Percentiles rank a stretch among this genome's conserved stretches.
phyloP scores from a whole-genome alignment of 2,797 vertebrate species.

The Melanotaenia parkinsoni region DNA sequence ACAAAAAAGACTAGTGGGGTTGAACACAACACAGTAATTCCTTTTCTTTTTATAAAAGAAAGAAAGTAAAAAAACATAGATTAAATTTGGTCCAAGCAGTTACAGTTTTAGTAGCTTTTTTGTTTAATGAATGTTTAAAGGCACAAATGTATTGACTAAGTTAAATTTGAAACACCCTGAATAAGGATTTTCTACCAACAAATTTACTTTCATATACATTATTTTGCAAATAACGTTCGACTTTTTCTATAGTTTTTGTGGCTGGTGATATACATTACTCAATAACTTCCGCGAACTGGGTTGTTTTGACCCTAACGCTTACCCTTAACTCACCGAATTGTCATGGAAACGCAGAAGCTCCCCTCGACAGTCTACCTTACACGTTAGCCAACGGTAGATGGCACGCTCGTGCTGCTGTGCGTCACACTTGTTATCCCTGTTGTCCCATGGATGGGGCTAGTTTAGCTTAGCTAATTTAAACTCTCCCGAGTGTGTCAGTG shows the following conservation, averaged over 20 bases:
- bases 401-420: conserved; percentile 39
- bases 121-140: no score
- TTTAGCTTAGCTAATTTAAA: conserved; percentile 73
- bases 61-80: no score
- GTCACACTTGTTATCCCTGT: conserved; percentile 45
- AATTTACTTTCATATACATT: no score
- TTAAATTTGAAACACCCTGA: no score
- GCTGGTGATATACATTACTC: conserved; percentile 20
- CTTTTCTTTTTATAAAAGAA: no score
- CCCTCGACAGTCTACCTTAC: not conserved
- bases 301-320: conserved; percentile 34
- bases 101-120: no score
- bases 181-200: no score
- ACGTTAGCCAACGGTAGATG: conserved; percentile 50
- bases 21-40: no score
- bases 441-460: conserved; percentile 59
- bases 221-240: not conserved
- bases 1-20: no score
- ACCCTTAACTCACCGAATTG: conserved; percentile 46
- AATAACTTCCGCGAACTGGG: conserved; percentile 64
- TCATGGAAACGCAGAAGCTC: conserved; percentile 1
- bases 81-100: no score
- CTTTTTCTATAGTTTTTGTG: not conserved
- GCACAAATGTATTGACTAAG: no score
- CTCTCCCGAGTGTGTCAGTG: conserved; percentile 59